These are phyloP conservation scores for Procavia capensis DNA, from an alignment of 2,113 vertebrate species.

Conservation along the genomic window DNA sequence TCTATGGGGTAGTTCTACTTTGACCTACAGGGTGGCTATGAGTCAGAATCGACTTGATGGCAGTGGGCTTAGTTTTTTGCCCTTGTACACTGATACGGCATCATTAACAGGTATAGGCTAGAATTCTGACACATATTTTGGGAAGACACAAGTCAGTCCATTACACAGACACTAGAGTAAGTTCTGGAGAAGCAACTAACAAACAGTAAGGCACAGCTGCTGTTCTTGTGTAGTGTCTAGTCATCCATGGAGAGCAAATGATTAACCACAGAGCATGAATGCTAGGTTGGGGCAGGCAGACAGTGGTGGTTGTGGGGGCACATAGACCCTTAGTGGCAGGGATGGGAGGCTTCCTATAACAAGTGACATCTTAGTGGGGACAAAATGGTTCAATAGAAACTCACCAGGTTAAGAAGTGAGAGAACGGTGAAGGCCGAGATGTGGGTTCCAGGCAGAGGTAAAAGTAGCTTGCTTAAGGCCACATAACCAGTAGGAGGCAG, in stretches of 20 bases:
- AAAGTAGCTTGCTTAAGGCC: neutral
- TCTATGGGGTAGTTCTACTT: too few species aligned
- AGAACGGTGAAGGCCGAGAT: fast-evolving
- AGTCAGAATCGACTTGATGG: too few species aligned
- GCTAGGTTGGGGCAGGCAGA: neutral
- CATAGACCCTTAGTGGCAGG: too few species aligned
- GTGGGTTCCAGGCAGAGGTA: neutral
- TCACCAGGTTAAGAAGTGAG: neutral
- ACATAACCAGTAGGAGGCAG: neutral
- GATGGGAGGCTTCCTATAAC: neutral
- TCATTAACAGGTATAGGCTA: neutral
- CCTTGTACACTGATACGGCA: neutral
- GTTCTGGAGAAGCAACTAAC: neutral
- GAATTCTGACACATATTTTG: neutral
- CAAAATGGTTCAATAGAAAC: neutral
- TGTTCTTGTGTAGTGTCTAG: too few species aligned
- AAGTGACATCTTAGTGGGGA: neutral
- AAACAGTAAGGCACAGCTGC: neutral
- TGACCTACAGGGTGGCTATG: too few species aligned
- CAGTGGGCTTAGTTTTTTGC: too few species aligned
- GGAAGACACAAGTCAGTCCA: neutral
- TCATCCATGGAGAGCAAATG: neutral
- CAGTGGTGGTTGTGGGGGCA: neutral
- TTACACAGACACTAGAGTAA: neutral
- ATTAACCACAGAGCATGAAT: neutral